These are phyloP conservation scores for Neolamprologus devosi DNA, from an alignment of 2,113 vertebrate genomes.

Conservation along the genomic window DNA sequence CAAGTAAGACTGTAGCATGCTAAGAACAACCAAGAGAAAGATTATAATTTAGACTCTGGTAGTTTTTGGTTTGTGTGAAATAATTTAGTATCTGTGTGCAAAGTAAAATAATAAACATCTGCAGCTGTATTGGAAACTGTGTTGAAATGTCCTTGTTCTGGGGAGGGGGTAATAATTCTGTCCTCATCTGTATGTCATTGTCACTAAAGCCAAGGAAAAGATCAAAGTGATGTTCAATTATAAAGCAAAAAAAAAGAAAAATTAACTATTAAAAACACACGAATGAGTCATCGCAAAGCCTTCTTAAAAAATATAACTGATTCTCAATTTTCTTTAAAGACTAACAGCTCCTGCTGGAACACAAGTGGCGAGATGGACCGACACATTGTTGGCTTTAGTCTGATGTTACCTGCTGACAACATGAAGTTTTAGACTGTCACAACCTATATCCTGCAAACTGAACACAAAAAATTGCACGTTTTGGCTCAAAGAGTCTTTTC, in stretches of 20 bases:
- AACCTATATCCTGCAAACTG: background rate
- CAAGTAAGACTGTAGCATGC: background rate
- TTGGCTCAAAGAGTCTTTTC: background rate
- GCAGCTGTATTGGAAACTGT: background rate
- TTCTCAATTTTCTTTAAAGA: background rate
- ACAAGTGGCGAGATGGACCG: background rate
- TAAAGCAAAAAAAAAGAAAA: fast-evolving
- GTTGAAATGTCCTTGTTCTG: background rate
- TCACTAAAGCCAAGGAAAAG: background rate
- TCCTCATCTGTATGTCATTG: background rate
- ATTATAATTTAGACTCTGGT: background rate
- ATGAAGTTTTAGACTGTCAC: background rate
- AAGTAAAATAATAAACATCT: background rate
- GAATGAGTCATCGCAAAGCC: background rate
- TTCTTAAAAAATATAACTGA: background rate
- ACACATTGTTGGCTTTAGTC: background rate
- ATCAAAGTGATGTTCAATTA: background rate
- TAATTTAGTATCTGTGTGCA: background rate
- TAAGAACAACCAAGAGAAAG: background rate
- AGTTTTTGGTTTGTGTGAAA: background rate
- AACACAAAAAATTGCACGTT: background rate
- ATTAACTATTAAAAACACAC: background rate
- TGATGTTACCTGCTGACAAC: background rate
- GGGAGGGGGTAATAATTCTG: background rate
- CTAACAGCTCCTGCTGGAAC: background rate